Conservation (phyloP, 2,888 invertebrate species). For the Chloroclysta siterata region DNA sequence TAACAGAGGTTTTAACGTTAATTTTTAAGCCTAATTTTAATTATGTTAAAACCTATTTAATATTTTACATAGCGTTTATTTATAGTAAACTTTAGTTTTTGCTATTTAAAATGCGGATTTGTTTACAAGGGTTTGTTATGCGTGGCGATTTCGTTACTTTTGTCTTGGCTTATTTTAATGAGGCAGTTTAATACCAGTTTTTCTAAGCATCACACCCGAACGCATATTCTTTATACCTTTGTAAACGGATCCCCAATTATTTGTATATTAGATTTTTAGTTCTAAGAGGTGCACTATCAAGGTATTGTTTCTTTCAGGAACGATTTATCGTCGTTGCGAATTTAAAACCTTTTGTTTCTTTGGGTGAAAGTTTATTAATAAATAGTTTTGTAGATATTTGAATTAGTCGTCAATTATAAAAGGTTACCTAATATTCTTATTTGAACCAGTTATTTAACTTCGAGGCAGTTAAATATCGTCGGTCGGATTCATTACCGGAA, state of each 20-base stretch:
- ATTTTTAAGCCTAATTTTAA: conserved; percentile 58
- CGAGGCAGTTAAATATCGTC: background rate
- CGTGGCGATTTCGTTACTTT: conserved; percentile 2
- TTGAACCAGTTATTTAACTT: too few species aligned
- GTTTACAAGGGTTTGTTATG: conserved; percentile 26
- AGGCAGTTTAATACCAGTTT: conserved; percentile 20
- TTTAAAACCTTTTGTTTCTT: background rate
- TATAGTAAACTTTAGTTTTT: conserved; percentile 48
- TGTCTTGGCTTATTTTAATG: conserved; percentile 11
- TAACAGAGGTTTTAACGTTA: conserved; percentile 60
- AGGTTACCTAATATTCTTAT: too few species aligned
- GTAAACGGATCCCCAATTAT: conserved; percentile 63
- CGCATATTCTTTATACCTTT: conserved; percentile 38
- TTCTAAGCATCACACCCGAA: conserved; percentile 43
- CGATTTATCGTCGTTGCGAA: conserved; percentile 24
- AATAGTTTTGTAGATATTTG: background rate
- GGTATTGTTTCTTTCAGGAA: conserved; percentile 61
- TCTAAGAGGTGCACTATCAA: conserved; percentile 74
- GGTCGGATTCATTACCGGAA: too few species aligned
- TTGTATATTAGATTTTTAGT: conserved; percentile 77
- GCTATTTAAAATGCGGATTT: conserved; percentile 28
- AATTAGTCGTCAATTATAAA: background rate
- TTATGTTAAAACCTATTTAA: conserved; percentile 72
- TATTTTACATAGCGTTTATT: conserved; percentile 75
- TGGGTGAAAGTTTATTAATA: background rate